phyloP scores from a whole-genome alignment of 2,888 invertebrate genomes.

The Harpalus rubripes region DNA sequence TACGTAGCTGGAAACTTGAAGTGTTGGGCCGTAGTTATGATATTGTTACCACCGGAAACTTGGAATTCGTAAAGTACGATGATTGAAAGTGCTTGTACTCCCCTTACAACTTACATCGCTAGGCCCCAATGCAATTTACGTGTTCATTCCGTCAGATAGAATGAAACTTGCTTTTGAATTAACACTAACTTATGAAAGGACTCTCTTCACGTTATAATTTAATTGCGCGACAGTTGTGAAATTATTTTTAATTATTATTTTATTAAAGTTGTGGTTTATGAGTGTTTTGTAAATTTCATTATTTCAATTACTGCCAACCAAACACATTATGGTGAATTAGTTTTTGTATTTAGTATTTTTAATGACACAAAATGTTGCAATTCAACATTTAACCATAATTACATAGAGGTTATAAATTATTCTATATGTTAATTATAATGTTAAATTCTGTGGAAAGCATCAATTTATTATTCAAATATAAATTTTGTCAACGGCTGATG shows the following conservation, averaged over 20 bases:
- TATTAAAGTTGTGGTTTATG: neutral
- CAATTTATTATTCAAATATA: slow-evolving; percentile 35
- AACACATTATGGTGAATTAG: slow-evolving; percentile 11
- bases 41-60: slow-evolving; percentile 49
- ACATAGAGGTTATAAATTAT: slow-evolving; percentile 25
- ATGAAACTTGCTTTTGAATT: slow-evolving; percentile 42
- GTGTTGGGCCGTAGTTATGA: slow-evolving; percentile 52
- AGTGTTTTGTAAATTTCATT: slow-evolving; percentile 30
- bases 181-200: slow-evolving; percentile 22
- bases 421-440: slow-evolving; percentile 35
- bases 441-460: slow-evolving; percentile 29
- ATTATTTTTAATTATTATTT: slow-evolving; percentile 31
- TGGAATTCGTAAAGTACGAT: slow-evolving; percentile 29
- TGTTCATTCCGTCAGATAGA: slow-evolving; percentile 46
- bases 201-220: neutral
- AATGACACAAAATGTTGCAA: slow-evolving; percentile 27
- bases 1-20: neutral
- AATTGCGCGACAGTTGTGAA: slow-evolving; percentile 5
- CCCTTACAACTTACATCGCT: slow-evolving; percentile 39
- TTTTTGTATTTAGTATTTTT: slow-evolving; percentile 36
- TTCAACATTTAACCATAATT: slow-evolving; percentile 25
- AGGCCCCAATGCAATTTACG: slow-evolving; percentile 50
- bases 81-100: slow-evolving; percentile 53
- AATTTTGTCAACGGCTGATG: slow-evolving; percentile 36
- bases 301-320: slow-evolving; percentile 17